Evolutionary conservation across 2,113 vertebrate species (phyloP).

Genomic region (Plectropomus leopardus): DNA sequence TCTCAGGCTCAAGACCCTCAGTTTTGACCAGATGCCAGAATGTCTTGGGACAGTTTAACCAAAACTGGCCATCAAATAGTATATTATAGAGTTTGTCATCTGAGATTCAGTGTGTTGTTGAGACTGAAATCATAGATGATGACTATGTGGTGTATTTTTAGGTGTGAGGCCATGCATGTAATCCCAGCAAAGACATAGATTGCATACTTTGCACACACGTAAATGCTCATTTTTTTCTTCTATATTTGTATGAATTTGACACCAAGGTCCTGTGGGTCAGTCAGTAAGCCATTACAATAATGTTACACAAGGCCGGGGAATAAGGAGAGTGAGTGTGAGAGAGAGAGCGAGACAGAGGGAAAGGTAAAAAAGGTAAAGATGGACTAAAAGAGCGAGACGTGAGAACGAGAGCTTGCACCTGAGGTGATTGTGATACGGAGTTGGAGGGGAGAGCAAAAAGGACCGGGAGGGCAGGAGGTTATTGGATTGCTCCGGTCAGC

Average conservation of each 20-base stretch:
- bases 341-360: too few species aligned
- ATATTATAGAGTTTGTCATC: background rate
- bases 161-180: background rate
- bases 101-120: background rate
- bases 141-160: slow-evolving; percentile 1
- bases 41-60: background rate
- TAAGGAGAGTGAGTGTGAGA: background rate
- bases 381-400: background rate
- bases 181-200: background rate
- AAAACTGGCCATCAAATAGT: background rate
- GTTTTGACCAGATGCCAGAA: slow-evolving; percentile 11
- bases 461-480: slow-evolving; percentile 51
- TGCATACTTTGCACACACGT: background rate
- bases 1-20: background rate
- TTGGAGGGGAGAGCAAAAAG: slow-evolving; percentile 18
- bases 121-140: background rate
- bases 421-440: slow-evolving; percentile 22
- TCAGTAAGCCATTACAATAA: slow-evolving; percentile 3
- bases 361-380: background rate
- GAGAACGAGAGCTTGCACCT: slow-evolving; percentile 16
- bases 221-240: slow-evolving; percentile 18
- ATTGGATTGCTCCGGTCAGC: slow-evolving; percentile 65
- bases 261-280: background rate
- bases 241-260: slow-evolving; percentile 14
- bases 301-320: slow-evolving; percentile 14